These are phyloP conservation scores for Mugil cephalus DNA, from an alignment of 2,113 vertebrate species.

Conservation along the genomic window DNA sequence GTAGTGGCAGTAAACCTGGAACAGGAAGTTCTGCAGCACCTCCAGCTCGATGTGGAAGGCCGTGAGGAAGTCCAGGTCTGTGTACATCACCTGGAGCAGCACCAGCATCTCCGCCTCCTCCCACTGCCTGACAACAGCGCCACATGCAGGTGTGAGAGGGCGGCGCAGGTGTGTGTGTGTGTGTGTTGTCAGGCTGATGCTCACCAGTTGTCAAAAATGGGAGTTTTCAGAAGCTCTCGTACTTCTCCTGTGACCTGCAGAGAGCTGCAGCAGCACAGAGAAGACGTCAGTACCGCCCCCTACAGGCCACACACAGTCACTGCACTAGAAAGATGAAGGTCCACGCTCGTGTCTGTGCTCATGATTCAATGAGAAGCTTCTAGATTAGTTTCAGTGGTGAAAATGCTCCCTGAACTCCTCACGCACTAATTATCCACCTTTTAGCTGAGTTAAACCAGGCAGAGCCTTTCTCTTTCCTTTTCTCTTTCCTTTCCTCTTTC, in stretches of 20 bases:
- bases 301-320: too few relatives aligned
- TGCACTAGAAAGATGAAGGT: too few relatives aligned
- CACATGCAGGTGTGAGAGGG: background rate
- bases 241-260: constrained; percentile 77
- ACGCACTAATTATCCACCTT: too few relatives aligned
- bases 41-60: constrained; percentile 74
- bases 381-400: too few relatives aligned
- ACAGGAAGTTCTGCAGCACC: constrained; percentile 79
- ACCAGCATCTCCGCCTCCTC: constrained; percentile 82
- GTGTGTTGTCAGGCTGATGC: background rate
- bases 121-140: constrained; percentile 74
- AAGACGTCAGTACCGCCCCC: constrained; percentile 3
- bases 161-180: background rate
- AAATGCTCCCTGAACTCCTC: too few relatives aligned
- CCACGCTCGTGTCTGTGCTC: too few relatives aligned
- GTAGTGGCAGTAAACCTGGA: constrained; percentile 78
- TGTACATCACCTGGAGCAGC: constrained; percentile 81
- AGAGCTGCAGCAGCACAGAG: constrained; percentile 50
- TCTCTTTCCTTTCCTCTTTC: too few relatives aligned
- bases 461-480: too few relatives aligned
- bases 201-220: constrained; percentile 79
- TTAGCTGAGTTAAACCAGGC: too few relatives aligned
- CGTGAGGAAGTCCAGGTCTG: constrained; percentile 76
- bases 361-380: too few relatives aligned
- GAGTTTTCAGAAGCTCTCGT: constrained; percentile 75